Evolutionary conservation across 2,888 invertebrate genomes (phyloP).

Genomic region (Uloborus plumipes): DNA sequence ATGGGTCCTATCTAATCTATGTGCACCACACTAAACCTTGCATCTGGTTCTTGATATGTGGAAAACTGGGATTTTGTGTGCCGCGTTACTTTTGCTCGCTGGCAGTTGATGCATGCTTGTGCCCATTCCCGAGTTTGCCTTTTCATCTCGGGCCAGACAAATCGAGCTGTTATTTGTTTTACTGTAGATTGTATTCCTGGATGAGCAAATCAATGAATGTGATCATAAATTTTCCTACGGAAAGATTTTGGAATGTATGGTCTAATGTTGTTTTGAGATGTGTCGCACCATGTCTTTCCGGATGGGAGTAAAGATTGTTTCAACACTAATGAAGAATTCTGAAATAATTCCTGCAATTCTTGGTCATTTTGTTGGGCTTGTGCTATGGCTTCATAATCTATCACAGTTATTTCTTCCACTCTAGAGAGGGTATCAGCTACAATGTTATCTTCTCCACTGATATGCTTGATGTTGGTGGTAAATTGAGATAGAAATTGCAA

Average conservation of each 20-base stretch:
- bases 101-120: neutral
- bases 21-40: slow-evolving; percentile 28
- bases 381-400: slow-evolving; percentile 17
- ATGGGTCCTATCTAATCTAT: slow-evolving; percentile 31
- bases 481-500: slow-evolving; percentile 69
- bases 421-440: slow-evolving; percentile 36
- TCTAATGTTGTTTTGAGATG: neutral
- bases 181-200: slow-evolving; percentile 20
- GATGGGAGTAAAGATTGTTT: neutral
- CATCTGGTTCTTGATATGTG: neutral
- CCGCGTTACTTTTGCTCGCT: neutral
- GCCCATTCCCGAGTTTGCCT: slow-evolving; percentile 3
- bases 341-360: neutral
- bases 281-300: slow-evolving; percentile 3
- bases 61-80: slow-evolving; percentile 6
- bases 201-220: neutral
- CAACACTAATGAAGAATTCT: neutral
- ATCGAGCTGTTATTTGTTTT: slow-evolving; percentile 11
- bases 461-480: slow-evolving; percentile 69
- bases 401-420: slow-evolving; percentile 9
- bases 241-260: neutral
- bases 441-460: slow-evolving; percentile 61
- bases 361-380: neutral
- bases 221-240: neutral
- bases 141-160: slow-evolving; percentile 9